Evolutionary conservation across 2,888 invertebrate species (phyloP).

Genomic region (Pristionchus maxplancki): DNA sequence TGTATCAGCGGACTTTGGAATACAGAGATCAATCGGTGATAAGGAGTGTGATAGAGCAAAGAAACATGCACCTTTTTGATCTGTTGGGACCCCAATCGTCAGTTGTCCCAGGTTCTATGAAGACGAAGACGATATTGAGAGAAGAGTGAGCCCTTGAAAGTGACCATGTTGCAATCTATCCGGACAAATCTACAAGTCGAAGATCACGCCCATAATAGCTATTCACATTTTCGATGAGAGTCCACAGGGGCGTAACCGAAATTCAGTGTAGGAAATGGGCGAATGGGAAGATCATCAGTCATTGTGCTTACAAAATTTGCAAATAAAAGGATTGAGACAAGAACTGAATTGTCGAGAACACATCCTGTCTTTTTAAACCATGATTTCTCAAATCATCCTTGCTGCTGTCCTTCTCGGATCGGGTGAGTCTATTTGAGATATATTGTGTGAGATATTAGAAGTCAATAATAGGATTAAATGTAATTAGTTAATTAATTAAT

Average conservation of each 20-base stretch:
- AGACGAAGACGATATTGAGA: no score
- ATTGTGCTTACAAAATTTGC: neutral
- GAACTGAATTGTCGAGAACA: no score
- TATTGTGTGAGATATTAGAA: neutral
- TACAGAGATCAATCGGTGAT: neutral
- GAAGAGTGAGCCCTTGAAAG: no score
- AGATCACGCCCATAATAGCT: neutral
- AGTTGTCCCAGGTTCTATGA: neutral
- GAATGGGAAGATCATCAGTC: neutral
- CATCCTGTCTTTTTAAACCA: neutral
- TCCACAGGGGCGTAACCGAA: neutral
- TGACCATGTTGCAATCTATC: no score
- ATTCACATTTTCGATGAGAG: neutral
- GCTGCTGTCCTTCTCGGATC: neutral
- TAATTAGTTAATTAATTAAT: neutral
- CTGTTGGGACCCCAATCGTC: neutral
- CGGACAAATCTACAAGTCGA: no score
- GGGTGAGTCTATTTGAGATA: neutral
- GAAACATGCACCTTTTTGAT: neutral
- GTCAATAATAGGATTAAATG: neutral
- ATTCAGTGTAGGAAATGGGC: no score
- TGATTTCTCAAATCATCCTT: neutral
- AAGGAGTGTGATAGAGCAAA: neutral
- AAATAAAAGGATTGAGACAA: neutral
- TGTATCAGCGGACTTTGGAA: neutral